Evolutionary conservation across 2,888 invertebrate species (phyloP), one percentile per base, ranked within the genome.

Genomic region (Dysmachus trigonus): DNA sequence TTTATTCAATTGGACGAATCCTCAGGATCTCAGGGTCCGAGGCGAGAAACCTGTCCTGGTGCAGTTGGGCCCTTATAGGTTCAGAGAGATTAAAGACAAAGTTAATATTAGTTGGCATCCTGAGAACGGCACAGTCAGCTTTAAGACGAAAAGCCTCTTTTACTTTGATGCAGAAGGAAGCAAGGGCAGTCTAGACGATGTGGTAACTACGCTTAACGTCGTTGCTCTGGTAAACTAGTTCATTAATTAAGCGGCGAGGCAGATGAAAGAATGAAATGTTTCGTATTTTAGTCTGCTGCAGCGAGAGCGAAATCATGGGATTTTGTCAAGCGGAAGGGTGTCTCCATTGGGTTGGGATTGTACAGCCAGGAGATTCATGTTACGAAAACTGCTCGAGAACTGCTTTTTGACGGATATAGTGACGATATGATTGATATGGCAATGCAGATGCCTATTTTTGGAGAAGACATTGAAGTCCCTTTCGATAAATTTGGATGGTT

Each of bases 401-500:
- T 97, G 22, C 93, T 97, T 0, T 97, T 97, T 90, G 95, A 95
- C 1, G 98, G 98, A 0, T 98, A 97, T 90, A 93, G 94, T 0
- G 97, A 98, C 90, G 92, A 94, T 0, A 91, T 97, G 83, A 93
- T 98, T 86, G 94, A 94, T 53, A 91, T 96, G 87, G 95, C 95
- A 0, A 93, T 93, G 87, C 93, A 93, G 88, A 89, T 95, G 85
- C 94, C 95, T 0, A 90, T 94, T 0, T 93, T 94, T 31, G 92
- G 93, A 0, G 90, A 90, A 41, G 91, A 94, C 90, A 93, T 94
- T 0, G 93, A 94, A 0, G 94, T 94, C 0, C 94, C 94, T 0
- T 95, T 95, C 87, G 97, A 97, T 89, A 94, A 94, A 89, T 97
- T 98, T 90, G 98, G 96, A 13, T 96, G 97, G 95, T 98, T 98